phyloP scores from a whole-genome alignment of 2,888 invertebrate genomes.

The Melanophora roralis region DNA sequence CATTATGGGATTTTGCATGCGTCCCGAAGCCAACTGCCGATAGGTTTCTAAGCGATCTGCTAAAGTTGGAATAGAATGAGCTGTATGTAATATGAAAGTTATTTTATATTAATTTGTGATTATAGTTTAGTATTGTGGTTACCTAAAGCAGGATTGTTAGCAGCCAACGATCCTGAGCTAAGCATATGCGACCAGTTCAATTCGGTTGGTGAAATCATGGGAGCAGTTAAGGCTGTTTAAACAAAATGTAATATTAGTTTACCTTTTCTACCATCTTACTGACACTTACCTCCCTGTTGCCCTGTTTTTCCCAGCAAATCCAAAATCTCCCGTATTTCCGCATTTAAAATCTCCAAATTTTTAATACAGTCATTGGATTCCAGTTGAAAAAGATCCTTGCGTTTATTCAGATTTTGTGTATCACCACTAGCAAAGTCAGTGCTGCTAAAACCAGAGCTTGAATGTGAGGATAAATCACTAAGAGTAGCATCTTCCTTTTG shows the following conservation, averaged over 20 bases:
- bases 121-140: conserved; percentile 49
- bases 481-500: conserved; percentile 81
- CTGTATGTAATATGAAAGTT: conserved; percentile 68
- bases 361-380: conserved; percentile 84
- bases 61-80: conserved; percentile 76
- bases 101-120: conserved; percentile 44
- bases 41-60: conserved; percentile 80
- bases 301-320: conserved; percentile 82
- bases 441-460: conserved; percentile 81
- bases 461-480: conserved; percentile 82
- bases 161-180: conserved; percentile 52
- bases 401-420: conserved; percentile 71
- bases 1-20: conserved; percentile 76
- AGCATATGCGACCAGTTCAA: conserved; percentile 73
- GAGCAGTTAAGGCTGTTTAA: conserved; percentile 53
- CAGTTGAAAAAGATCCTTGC: conserved; percentile 78
- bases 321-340: conserved; percentile 84
- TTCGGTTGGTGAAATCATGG: conserved; percentile 71
- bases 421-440: conserved; percentile 82
- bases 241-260: background rate
- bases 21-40: conserved; percentile 78
- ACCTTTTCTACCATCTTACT: conserved; percentile 34
- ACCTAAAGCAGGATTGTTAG: conserved; percentile 56
- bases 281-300: conserved; percentile 67
- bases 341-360: conserved; percentile 83